Evolutionary conservation across 2,113 vertebrate species (phyloP).

Genomic region (Passer domesticus): DNA sequence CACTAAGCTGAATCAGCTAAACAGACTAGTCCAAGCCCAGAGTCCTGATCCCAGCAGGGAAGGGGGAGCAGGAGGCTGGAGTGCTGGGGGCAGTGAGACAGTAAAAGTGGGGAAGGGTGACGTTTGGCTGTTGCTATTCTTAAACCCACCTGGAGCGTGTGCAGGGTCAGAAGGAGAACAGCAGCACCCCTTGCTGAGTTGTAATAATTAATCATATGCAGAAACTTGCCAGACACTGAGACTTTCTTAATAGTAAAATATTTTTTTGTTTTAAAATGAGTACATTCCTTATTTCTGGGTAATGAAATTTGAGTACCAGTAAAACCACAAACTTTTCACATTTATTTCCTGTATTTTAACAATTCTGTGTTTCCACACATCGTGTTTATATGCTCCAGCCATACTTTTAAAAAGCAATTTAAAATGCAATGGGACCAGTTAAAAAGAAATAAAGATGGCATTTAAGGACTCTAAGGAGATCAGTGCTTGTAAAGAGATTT

Average conservation of each 20-base stretch:
- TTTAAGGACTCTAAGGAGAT: not conserved
- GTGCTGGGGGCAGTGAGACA: not conserved
- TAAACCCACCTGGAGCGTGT: rapidly evolving
- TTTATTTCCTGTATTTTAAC: not conserved
- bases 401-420: not conserved
- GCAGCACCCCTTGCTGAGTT: not conserved
- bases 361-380: not conserved
- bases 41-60: not conserved
- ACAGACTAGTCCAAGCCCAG: not conserved
- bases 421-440: not conserved
- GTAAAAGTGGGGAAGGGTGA: not conserved
- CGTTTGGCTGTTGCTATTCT: rapidly evolving
- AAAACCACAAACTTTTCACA: not conserved
- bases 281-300: not conserved
- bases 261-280: not conserved
- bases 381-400: not conserved
- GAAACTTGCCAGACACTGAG: not conserved
- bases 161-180: not conserved
- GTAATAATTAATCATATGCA: not conserved
- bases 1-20: not conserved
- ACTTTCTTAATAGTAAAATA: not conserved
- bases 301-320: not conserved
- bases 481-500: not conserved
- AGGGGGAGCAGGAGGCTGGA: not conserved
- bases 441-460: not conserved